Percentiles rank a stretch among this genome's conserved stretches.
Evolutionary conservation across 2,113 vertebrate genomes (phyloP).

Genomic region (Forbesichthys papilliferus): DNA sequence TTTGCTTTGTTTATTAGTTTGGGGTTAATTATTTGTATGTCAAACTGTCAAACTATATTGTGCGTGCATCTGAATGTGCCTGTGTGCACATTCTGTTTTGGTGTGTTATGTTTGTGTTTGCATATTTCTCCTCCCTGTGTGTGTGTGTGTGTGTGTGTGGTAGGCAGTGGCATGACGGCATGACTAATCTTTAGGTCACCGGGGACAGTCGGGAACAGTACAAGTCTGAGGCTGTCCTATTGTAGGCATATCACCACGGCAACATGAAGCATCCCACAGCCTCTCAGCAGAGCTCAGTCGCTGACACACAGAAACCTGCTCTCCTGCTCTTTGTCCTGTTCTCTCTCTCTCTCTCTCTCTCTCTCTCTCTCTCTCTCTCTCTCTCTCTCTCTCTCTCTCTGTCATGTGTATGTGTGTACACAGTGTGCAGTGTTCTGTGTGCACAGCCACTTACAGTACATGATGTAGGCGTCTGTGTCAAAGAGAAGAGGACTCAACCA

Average conservation of each 20-base stretch:
- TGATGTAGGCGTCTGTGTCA: constrained; percentile 34
- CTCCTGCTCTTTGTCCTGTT: too few relatives aligned
- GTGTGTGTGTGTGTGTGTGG: background rate
- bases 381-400: background rate
- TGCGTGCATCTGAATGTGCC: too few relatives aligned
- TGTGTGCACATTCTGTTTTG: too few relatives aligned
- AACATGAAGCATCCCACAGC: constrained; percentile 61
- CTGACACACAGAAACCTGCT: constrained; percentile 62
- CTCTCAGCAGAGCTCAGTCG: constrained; percentile 55
- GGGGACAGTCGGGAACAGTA: background rate
- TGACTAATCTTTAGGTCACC: background rate
- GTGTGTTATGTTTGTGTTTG: background rate
- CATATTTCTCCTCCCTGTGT: background rate
- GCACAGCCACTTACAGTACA: too few relatives aligned
- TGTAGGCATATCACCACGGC: constrained; percentile 41
- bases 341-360: too few relatives aligned
- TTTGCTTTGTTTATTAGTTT: background rate
- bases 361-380: too few relatives aligned
- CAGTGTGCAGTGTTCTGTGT: background rate
- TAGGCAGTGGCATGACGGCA: too few relatives aligned
- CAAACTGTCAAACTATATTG: too few relatives aligned
- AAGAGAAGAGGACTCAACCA: constrained; percentile 36
- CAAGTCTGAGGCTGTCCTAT: constrained; percentile 8
- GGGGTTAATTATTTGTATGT: too few relatives aligned
- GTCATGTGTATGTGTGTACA: constrained; percentile 15